phyloP scores from a whole-genome alignment of 2,113 vertebrate species.

The Ellobius talpinus region DNA sequence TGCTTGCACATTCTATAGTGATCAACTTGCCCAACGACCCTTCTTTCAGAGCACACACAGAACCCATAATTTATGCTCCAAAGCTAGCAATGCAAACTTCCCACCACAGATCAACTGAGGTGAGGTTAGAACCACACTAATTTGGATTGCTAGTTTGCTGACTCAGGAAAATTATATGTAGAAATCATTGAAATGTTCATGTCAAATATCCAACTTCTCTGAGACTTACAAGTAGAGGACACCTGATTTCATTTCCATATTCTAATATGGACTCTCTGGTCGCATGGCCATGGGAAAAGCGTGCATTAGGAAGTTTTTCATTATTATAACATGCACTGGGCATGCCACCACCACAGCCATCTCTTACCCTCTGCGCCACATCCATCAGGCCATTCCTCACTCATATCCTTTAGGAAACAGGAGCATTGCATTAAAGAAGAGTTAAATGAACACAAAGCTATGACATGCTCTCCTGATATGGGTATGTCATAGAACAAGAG shows the following conservation, averaged over 20 bases:
- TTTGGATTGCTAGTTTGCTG: not conserved
- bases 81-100: not conserved
- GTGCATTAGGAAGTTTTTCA: not conserved
- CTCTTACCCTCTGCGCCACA: not conserved
- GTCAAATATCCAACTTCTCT: constrained; percentile 6
- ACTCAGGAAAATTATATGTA: not conserved
- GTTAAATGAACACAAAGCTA: not conserved
- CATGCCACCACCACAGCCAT: too few relatives aligned
- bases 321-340: too few relatives aligned
- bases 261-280: not conserved
- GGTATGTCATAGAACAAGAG: not conserved
- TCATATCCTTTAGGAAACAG: not conserved
- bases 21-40: not conserved
- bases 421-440: not conserved
- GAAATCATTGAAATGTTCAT: not conserved
- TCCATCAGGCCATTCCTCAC: not conserved
- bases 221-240: constrained; percentile 5
- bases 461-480: not conserved
- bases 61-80: not conserved
- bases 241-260: not conserved
- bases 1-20: not conserved
- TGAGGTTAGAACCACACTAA: not conserved
- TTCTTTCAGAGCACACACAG: not conserved
- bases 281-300: not conserved
- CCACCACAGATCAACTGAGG: not conserved